Base-by-base conservation (phyloP, 2,113 vertebrate species). In the Thunnus maccoyii region DNA sequence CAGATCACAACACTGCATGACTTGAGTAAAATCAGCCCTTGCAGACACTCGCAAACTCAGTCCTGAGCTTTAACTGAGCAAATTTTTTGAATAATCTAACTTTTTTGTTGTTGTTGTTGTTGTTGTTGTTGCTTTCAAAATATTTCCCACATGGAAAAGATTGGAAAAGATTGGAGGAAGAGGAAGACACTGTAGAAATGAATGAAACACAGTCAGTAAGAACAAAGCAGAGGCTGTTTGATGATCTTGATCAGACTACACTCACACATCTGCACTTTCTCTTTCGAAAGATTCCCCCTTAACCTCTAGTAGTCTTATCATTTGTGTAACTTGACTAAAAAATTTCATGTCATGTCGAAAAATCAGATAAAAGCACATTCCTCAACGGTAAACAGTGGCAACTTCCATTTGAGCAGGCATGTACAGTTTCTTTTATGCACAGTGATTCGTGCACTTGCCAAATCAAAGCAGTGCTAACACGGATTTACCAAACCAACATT, bases 401-500 rank as follows among this genome's bases (percentile, higher is more conserved):
- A 16, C 25, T 48, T 69, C 50, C 50, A 44, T 44, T 25, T 25
- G 32, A 16, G 3, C 50, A 25, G 61, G 12, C 63, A 77, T 69
- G 76, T 62, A 52, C 36, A 36, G 48, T 20, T 50, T 13, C 57
- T 66, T 62, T 47, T 57, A 41, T 69, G 32, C 63, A 52, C 32
- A 16, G 20, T 36, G 10, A 87, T 82, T 77, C 85, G 69, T 80
- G 70, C 66, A 85, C 73, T 66, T 71, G 60, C 62, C 73, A 84
- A 22, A 55, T 57, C 57, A 76, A 55, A 72, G 66, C 56, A 55
- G 22, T 16, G 44, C 57, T 72, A 70, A 83, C 68, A 58, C 0
- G 27, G 50, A 78, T 84, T 89, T 72, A 85, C 69, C 64, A 84
- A 86, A 78, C n/a, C 72, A 18, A 55, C 69, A 30, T 90, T 83